Conservation (phyloP, 2,797 vertebrate genomes). For the Glyptemys insculpta region DNA sequence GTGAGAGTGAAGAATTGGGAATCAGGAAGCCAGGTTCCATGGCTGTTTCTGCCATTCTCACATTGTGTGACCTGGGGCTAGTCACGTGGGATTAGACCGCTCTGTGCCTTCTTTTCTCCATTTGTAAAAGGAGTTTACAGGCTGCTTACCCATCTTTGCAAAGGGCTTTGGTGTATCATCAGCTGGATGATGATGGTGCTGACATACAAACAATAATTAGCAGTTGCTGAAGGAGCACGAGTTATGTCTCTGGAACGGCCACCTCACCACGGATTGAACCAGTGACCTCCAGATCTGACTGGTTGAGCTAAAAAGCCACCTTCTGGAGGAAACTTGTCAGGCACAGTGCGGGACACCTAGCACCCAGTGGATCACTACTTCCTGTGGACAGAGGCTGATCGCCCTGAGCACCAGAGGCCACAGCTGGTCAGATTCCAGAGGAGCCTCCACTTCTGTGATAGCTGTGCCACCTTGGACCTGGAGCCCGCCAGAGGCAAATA, state of each 20-base stretch:
- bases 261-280: background rate
- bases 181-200: background rate
- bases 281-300: background rate
- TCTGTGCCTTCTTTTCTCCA: background rate
- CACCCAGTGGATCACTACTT: background rate
- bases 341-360: no score
- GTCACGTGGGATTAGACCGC: background rate
- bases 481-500: background rate
- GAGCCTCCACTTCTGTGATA: background rate
- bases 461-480: background rate
- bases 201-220: background rate
- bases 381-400: no score
- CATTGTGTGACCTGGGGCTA: background rate
- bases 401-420: background rate
- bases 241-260: background rate
- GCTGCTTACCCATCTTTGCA: background rate
- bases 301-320: background rate
- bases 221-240: background rate
- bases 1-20: background rate
- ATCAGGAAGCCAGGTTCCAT: background rate
- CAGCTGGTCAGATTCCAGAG: background rate
- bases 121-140: background rate
- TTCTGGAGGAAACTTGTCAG: background rate
- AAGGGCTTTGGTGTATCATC: background rate
- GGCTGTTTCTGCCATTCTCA: background rate